Evolutionary conservation across 37 sponge, comb jelly and placozoan genomes (phyloP).

Genomic region (Hormiphora californensis): DNA sequence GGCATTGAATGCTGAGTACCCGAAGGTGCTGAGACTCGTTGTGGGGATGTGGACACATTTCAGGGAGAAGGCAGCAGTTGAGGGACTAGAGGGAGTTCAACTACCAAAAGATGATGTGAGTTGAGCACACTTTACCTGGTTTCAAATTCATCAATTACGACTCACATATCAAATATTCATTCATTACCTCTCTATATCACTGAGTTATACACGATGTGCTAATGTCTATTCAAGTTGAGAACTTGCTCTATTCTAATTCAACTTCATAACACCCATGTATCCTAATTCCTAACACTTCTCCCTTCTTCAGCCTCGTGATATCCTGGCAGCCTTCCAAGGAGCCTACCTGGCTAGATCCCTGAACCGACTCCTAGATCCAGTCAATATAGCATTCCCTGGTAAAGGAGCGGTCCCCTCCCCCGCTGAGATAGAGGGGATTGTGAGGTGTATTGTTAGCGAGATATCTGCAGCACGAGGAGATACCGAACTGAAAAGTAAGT

Average conservation of each 20-base stretch:
- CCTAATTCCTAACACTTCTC: too few relatives aligned
- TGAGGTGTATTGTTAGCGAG: constrained; percentile 37
- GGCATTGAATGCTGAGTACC: constrained; percentile 9
- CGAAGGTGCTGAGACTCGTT: constrained; percentile 39
- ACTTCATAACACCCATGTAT: too few relatives aligned
- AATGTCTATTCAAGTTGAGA: too few relatives aligned
- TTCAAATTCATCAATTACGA: too few relatives aligned
- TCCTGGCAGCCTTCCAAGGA: constrained; percentile 21
- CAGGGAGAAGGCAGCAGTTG: neutral
- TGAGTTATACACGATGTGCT: too few relatives aligned
- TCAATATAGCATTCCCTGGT: constrained; percentile 30
- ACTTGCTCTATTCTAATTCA: too few relatives aligned
- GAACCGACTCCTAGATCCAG: constrained; percentile 35
- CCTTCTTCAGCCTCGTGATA: neutral
- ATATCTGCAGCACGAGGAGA: constrained; percentile 44
- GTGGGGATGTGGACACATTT: constrained; percentile 28
- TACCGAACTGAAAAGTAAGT: constrained; percentile 33
- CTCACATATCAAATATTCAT: too few relatives aligned
- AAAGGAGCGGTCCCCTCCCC: neutral
- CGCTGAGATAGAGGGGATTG: constrained; percentile 7
- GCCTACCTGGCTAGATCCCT: constrained; percentile 33
- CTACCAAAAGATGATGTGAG: constrained; percentile 36
- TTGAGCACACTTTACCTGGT: too few relatives aligned
- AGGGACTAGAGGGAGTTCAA: constrained; percentile 35
- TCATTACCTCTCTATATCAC: too few relatives aligned